Evolutionary conservation across 2,113 vertebrate genomes (phyloP).

Genomic region (Scytalopus superciliaris): DNA sequence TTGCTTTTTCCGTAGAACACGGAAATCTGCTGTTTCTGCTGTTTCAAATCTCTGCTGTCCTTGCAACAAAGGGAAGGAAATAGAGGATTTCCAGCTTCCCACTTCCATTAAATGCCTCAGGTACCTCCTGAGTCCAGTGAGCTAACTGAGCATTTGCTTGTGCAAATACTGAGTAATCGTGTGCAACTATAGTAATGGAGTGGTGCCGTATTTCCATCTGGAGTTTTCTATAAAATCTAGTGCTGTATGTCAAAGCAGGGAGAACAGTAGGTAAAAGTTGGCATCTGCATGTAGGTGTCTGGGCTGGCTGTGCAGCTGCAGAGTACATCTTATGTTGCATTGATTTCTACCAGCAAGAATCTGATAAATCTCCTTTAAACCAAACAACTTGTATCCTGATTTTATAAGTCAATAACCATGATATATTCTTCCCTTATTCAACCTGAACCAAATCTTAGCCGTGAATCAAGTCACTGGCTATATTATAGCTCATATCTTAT

Average conservation of each 20-base stretch:
- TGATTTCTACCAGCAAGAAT: background rate
- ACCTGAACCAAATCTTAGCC: background rate
- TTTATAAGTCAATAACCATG: background rate
- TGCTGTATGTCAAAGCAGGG: background rate
- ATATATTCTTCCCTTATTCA: background rate
- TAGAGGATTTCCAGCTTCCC: background rate
- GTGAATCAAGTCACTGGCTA: background rate
- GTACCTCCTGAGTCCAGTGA: background rate
- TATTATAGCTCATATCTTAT: background rate
- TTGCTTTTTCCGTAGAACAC: background rate
- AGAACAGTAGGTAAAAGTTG: background rate
- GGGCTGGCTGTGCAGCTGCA: background rate
- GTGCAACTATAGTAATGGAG: rapidly evolving
- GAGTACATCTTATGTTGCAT: rapidly evolving
- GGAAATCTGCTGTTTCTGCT: background rate
- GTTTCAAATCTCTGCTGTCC: background rate
- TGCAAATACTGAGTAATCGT: background rate
- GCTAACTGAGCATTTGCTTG: background rate
- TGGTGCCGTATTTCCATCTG: background rate
- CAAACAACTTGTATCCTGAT: background rate
- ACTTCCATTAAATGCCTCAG: background rate
- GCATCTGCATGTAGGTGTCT: background rate
- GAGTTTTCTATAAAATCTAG: background rate
- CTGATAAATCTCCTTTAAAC: background rate
- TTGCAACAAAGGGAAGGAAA: background rate